phyloP scores from a whole-genome alignment of 2,888 invertebrate species.

The Aquatica leii region DNA sequence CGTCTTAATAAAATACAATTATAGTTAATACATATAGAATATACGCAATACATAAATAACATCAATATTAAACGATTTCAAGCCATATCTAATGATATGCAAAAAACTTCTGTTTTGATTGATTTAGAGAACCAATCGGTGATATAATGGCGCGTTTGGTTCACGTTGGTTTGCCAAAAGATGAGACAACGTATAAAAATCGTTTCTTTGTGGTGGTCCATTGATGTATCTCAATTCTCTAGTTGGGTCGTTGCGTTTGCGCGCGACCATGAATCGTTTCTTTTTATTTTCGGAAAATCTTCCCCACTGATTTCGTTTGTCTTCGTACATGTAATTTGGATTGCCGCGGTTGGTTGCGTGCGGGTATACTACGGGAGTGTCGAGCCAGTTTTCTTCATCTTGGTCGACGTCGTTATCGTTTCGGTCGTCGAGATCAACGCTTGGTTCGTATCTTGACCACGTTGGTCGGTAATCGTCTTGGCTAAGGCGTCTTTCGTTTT shows the following conservation, averaged over 20 bases:
- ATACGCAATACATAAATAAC: constrained; percentile 32
- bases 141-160: constrained; percentile 68
- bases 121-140: constrained; percentile 68
- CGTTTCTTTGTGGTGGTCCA: constrained; percentile 59
- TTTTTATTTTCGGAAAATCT: constrained; percentile 50
- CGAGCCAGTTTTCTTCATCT: constrained; percentile 67
- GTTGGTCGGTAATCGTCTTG: constrained; percentile 55
- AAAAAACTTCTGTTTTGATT: constrained; percentile 15
- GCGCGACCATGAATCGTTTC: constrained; percentile 71
- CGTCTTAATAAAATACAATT: constrained; percentile 47
- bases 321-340: constrained; percentile 50
- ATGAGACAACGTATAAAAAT: constrained; percentile 68
- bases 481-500: constrained; percentile 64
- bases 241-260: constrained; percentile 62
- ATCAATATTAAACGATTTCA: constrained; percentile 24
- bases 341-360: constrained; percentile 51
- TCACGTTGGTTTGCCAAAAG: constrained; percentile 63
- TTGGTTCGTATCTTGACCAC: constrained; percentile 63
- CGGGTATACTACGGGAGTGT: constrained; percentile 67
- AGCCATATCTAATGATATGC: constrained; percentile 32
- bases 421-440: constrained; percentile 61
- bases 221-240: constrained; percentile 57
- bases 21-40: constrained; percentile 27
- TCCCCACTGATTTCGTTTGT: constrained; percentile 46
- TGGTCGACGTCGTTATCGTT: constrained; percentile 64